A percentile compares a stretch with the other conserved stretches of the same genome.
These are phyloP conservation scores for Fabriciana adippe DNA, from an alignment of 2,888 invertebrate species.

Conservation along the genomic window DNA sequence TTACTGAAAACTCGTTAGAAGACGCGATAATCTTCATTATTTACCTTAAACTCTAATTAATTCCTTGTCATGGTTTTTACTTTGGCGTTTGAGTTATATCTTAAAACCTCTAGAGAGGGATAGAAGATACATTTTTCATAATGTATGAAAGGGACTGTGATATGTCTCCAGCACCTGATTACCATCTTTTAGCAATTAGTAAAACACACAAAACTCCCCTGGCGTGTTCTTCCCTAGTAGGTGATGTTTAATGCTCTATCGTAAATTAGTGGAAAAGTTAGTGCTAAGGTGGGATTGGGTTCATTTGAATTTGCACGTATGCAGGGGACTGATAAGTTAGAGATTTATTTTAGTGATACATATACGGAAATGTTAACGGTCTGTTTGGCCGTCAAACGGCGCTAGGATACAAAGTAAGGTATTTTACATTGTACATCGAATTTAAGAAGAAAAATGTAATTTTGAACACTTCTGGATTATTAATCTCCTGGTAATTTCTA, in stretches of 20 bases:
- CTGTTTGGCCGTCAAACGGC: neutral
- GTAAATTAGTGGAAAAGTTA: conserved; percentile 81
- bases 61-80: conserved; percentile 84
- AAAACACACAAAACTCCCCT: conserved; percentile 85
- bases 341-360: neutral
- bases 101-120: conserved; percentile 58
- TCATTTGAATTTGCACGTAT: conserved; percentile 17
- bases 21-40: conserved; percentile 80
- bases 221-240: conserved; percentile 80
- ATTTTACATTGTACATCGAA: no score
- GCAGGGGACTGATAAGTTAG: conserved; percentile 6
- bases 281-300: conserved; percentile 65
- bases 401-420: no score
- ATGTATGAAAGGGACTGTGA: conserved; percentile 52
- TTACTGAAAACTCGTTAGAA: conserved; percentile 76
- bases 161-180: conserved; percentile 75
- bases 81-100: conserved; percentile 78
- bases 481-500: no score
- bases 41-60: conserved; percentile 82
- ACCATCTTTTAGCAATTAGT: conserved; percentile 85
- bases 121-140: conserved; percentile 40
- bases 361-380: neutral
- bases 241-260: conserved; percentile 80
- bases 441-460: no score
- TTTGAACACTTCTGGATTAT: no score